Conservation (phyloP, 1,140 invertebrate species). For the Cotesia typhae region DNA sequence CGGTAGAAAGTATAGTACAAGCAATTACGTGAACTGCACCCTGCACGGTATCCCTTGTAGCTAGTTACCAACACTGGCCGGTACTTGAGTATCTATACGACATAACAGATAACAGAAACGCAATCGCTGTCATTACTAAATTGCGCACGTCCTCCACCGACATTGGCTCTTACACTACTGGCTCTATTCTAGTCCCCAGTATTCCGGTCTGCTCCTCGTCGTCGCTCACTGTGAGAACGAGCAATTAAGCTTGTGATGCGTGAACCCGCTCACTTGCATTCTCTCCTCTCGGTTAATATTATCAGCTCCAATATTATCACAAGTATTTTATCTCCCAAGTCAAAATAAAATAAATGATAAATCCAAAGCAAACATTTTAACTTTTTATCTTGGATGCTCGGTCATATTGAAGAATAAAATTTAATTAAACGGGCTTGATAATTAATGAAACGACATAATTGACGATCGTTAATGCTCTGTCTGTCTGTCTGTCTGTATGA, state of each 20-base stretch:
- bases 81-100: conserved; percentile 7
- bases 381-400: too few species aligned
- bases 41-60: background rate
- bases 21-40: conserved; percentile 6
- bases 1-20: conserved; percentile 5
- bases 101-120: conserved; percentile 31
- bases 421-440: too few species aligned
- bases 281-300: too few species aligned
- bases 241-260: conserved; percentile 32
- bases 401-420: too few species aligned
- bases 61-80: too few species aligned
- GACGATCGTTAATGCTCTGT: too few species aligned
- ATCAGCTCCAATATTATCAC: too few species aligned
- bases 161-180: background rate
- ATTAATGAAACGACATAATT: too few species aligned
- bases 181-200: background rate
- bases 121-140: conserved; percentile 33
- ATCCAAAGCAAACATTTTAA: too few species aligned
- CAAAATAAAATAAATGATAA: too few species aligned
- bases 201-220: background rate
- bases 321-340: too few species aligned
- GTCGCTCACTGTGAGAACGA: conserved; percentile 16
- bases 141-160: conserved; percentile 33
- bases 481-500: too few species aligned
- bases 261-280: background rate